Base-by-base conservation (phyloP, 1,140 invertebrate genomes). In the Ladona fulva region DNA sequence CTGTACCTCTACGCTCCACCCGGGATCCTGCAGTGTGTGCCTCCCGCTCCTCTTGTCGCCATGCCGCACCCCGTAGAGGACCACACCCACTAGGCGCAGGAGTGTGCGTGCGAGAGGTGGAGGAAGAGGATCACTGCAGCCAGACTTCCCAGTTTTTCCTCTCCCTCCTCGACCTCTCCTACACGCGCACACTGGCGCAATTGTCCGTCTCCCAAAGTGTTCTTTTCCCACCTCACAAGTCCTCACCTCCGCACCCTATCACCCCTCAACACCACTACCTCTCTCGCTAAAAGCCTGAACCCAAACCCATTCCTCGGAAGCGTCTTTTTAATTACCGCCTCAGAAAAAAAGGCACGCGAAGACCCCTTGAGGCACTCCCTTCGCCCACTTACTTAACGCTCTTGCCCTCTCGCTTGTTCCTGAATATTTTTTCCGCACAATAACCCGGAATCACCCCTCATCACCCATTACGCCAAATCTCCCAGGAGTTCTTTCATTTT, bases 31-130 rank as follows among this genome's bases (percentile, higher is more conserved):
- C 29, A 37, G 29, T 37, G 29, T 37, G 8, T 37, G 16, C 52
- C 52, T 22, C 52, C 52, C 16, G 16, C n/a, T 22, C 52, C 52
- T 22, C 52, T 22, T 66, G 52, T 66, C 52, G 12, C 52, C 52
- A 66, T 66, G 52, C 52, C 52, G 52, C 52, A 66, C 52, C 52
- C 52, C 52, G 52, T 66, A 66, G 14, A 66, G 52, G 52, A 66
- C 52, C 52, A 66, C 52, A 66, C 52, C 52, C 52, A 6, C 52
- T 22, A 66, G 52, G 52, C 52, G 52, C 52, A 66, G 52, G n/a
- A 66, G 14, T 22, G 52, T 66, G 52, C 52, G 52, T 66, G n/a
- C 14, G 52, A 52, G 44, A 19, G 44, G 10, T 52, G 44, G 44
- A 52, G 52, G 52, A 66, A 22, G 52, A 66, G 52, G 52, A 66